A percentile compares a stretch with the other conserved stretches of the same genome.
phyloP scores from a whole-genome alignment of 35 echinoderm and acorn worm species.

The Holothuria glaberrima region DNA sequence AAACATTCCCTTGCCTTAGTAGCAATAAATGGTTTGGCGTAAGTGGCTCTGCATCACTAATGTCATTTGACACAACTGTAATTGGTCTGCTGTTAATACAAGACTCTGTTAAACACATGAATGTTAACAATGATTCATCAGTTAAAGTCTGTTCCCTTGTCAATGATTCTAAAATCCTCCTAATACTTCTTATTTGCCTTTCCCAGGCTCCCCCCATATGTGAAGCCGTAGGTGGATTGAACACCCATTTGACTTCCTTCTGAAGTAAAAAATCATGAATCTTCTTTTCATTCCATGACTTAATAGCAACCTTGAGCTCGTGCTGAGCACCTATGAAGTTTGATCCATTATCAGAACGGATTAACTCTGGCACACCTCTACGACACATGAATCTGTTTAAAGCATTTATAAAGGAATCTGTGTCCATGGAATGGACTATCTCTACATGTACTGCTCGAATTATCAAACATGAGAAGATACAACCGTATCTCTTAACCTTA shows the following conservation, averaged over 20 bases:
- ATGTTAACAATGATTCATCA: conserved; percentile 49
- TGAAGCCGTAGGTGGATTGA: conserved; percentile 66
- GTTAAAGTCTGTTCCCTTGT: conserved; percentile 31
- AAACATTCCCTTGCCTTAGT: neutral
- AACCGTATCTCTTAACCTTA: conserved; percentile 62
- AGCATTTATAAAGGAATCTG: conserved; percentile 63
- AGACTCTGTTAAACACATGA: conserved; percentile 51
- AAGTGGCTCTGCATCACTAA: conserved; percentile 9
- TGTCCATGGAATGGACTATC: conserved; percentile 44
- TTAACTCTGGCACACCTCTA: conserved; percentile 16
- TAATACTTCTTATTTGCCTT: conserved; percentile 46
- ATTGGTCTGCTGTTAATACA: conserved; percentile 50
- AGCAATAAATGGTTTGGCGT: conserved; percentile 54
- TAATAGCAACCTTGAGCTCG: conserved; percentile 33
- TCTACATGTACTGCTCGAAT: conserved; percentile 70
- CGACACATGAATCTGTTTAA: conserved; percentile 47
- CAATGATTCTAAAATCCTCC: conserved; percentile 45
- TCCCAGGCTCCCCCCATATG: conserved; percentile 68
- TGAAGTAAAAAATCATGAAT: conserved; percentile 38
- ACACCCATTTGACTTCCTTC: conserved; percentile 15
- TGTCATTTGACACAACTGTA: conserved; percentile 45
- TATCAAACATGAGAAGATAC: conserved; percentile 64
- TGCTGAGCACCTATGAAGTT: conserved; percentile 62
- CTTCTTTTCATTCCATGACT: conserved; percentile 40
- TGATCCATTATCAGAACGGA: conserved; percentile 60